Evolutionary conservation across 2,888 invertebrate genomes (phyloP), one percentile per base, ranked within the genome.

Genomic region (Lycia hirtaria): DNA sequence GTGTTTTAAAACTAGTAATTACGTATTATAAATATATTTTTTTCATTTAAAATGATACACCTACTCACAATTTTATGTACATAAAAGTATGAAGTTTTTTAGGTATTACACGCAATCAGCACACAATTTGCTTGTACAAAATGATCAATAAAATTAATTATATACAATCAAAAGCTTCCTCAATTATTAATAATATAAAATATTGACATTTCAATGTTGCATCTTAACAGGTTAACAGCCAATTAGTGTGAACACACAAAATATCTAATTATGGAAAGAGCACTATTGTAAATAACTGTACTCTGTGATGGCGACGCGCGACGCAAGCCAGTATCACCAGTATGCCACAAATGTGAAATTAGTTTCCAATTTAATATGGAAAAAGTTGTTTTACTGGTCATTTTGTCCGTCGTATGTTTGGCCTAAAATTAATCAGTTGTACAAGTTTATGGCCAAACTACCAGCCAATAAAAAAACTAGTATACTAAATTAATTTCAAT

Each of bases 201-300:
- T 47, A 48, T 40, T 50, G 60, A 54, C 55, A 62, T 60, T 60
- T 59, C 48, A 51, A 35, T n/a, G 43, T 50, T 58, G 57, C 56
- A 59, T 61, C 49, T 76, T 68, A 72, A 71, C 41, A 26, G 26
- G 41, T 35, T 47, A 47, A 33, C 69, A 70, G 69, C 69, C 71
- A 77, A 72, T 78, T 75, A 77, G 73, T 71, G 67, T 58, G 65
- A 52, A 55, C 50, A 52, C 35, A 61, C 45, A 50, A 55, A n/a
- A 50, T 50, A 17, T 55, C 37, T 62, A 55, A 66, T 64, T 62
- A 64, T 67, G 67, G 62, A 60, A 56, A 62, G 56, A 61, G 35
- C 64, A 66, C 58, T 64, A 62, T 53, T 56, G 62, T 60, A 49
- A 47, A 52, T 68, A 71, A 64, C 71, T 71, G 68, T 67, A 64